Percentiles rank a stretch among this genome's conserved stretches.
phyloP scores from a whole-genome alignment of 2,888 invertebrate genomes.

The Ophion ventricosus region DNA sequence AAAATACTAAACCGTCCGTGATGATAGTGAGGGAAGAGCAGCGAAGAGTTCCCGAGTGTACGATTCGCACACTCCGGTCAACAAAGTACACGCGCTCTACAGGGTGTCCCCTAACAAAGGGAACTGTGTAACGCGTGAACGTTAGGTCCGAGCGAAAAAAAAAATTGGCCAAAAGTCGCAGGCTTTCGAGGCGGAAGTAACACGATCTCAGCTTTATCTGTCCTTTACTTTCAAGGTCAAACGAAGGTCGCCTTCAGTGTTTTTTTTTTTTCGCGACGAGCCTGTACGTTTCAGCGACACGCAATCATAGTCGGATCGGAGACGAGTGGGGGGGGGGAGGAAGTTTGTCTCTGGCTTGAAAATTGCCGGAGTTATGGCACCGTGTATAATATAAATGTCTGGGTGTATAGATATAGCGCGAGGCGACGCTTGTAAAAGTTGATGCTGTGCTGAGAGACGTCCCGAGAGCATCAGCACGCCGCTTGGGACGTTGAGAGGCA shows the following conservation, averaged over 20 bases:
- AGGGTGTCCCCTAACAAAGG: too few species aligned
- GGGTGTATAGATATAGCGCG: background rate
- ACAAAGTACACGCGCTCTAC: conserved; percentile 15
- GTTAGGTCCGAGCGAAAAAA: too few species aligned
- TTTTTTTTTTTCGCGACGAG: background rate
- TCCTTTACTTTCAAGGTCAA: background rate
- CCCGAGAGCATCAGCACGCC: conserved; percentile 56
- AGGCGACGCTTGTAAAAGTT: conserved; percentile 24
- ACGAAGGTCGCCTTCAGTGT: background rate
- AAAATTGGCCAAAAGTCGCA: background rate
- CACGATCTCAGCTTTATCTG: background rate
- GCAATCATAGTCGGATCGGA: too few species aligned
- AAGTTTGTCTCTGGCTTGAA: too few species aligned
- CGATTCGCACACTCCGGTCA: conserved; percentile 21
- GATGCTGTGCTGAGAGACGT: conserved; percentile 43
- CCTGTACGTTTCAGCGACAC: too few species aligned
- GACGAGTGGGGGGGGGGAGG: too few species aligned
- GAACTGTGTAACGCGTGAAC: too few species aligned
- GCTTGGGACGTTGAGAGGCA: conserved; percentile 60
- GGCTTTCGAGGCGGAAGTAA: background rate
- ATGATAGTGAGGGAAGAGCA: conserved; percentile 45
- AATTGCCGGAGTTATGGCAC: too few species aligned
- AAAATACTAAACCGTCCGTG: conserved; percentile 55
- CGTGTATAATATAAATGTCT: too few species aligned
- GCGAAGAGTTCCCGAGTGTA: conserved; percentile 38